Conservation (phyloP, 1,140 invertebrate genomes). For the Bombyx mori region DNA sequence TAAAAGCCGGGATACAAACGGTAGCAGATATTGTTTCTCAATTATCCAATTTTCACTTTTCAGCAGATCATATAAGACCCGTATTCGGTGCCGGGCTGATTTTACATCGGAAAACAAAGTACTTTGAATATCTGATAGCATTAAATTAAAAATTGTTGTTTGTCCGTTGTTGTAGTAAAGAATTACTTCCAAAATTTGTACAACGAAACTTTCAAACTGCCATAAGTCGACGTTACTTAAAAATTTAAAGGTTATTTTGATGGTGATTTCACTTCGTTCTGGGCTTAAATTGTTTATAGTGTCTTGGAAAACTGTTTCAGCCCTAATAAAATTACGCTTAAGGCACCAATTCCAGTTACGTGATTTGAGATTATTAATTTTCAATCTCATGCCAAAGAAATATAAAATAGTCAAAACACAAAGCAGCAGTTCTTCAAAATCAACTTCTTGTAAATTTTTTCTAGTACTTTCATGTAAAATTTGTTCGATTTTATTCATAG, state of each 20-base stretch:
- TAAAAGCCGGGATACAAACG: slow-evolving; percentile 59
- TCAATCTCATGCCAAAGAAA: slow-evolving; percentile 37
- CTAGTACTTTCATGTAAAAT: slow-evolving; percentile 20
- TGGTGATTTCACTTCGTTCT: slow-evolving; percentile 25
- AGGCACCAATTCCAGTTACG: slow-evolving; percentile 19
- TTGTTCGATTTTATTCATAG: slow-evolving; percentile 19
- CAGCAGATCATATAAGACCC: slow-evolving; percentile 65
- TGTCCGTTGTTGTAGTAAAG: slow-evolving; percentile 30
- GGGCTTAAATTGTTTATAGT: slow-evolving; percentile 27
- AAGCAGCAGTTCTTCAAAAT: slow-evolving; percentile 24
- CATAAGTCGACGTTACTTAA: slow-evolving; percentile 26
- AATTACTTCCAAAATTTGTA: slow-evolving; percentile 32
- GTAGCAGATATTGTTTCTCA: slow-evolving; percentile 38
- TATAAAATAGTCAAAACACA: slow-evolving; percentile 30
- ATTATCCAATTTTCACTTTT: slow-evolving; percentile 65
- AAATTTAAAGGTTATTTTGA: slow-evolving; percentile 30
- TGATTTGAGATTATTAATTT: slow-evolving; percentile 19
- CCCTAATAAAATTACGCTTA: slow-evolving; percentile 23
- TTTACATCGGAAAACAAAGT: slow-evolving; percentile 24
- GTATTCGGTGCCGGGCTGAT: slow-evolving; percentile 36
- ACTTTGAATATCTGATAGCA: slow-evolving; percentile 35
- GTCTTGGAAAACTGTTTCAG: slow-evolving; percentile 26
- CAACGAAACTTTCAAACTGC: slow-evolving; percentile 32
- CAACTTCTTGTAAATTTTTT: slow-evolving; percentile 18
- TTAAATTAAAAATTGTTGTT: slow-evolving; percentile 27